These are phyloP conservation scores for Hypsopygia costalis DNA, from an alignment of 2,888 invertebrate species.

Conservation along the genomic window DNA sequence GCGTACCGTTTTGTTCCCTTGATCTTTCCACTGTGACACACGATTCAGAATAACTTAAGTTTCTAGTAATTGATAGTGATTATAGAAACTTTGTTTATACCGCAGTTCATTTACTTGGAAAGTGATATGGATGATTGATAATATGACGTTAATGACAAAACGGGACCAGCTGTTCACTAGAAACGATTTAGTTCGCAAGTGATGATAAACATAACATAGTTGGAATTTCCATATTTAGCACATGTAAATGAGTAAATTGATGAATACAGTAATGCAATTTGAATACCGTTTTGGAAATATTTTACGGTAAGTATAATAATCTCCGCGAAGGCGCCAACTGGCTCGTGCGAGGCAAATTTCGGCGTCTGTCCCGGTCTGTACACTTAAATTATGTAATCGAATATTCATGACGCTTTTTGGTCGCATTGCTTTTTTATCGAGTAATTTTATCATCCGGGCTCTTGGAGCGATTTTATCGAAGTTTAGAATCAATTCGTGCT, in stretches of 20 bases:
- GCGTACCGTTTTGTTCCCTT: slow-evolving; percentile 39
- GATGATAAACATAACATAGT: background rate
- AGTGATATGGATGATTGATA: slow-evolving; percentile 1
- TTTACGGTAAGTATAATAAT: slow-evolving; percentile 14
- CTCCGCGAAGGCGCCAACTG: slow-evolving; percentile 46
- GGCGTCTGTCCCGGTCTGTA: slow-evolving; percentile 25
- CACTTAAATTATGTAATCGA: slow-evolving; percentile 66
- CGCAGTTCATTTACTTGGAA: slow-evolving; percentile 3
- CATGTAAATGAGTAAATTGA: too few species aligned
- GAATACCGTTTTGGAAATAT: too few species aligned
- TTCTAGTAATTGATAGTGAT: slow-evolving; percentile 1
- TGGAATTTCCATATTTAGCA: too few species aligned
- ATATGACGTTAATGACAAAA: background rate
- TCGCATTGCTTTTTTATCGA: slow-evolving; percentile 40
- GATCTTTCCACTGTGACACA: slow-evolving; percentile 11
- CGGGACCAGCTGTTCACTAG: background rate
- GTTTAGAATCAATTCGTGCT: slow-evolving; percentile 32
- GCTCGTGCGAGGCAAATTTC: slow-evolving; percentile 33
- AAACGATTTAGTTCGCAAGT: background rate
- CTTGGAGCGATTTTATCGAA: slow-evolving; percentile 31
- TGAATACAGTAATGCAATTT: too few species aligned
- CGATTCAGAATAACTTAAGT: slow-evolving; percentile 4
- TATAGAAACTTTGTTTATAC: background rate
- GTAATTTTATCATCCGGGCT: slow-evolving; percentile 26
- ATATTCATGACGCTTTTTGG: slow-evolving; percentile 52